These are phyloP conservation scores for Eristalis pertinax DNA, from an alignment of 2,888 invertebrate species.

Conservation along the genomic window DNA sequence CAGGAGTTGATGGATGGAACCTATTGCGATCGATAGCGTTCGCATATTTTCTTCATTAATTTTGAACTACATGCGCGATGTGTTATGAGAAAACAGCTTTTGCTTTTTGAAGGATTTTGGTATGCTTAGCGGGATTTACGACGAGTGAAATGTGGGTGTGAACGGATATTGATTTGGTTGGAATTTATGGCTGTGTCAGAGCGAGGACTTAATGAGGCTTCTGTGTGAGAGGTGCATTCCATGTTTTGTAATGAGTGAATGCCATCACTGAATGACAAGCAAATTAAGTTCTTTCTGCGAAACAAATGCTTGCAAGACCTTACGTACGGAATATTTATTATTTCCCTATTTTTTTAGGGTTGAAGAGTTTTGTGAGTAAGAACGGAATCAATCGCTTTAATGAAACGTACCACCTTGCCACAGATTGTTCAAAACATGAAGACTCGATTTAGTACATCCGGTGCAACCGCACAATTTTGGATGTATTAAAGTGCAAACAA, in stretches of 20 bases:
- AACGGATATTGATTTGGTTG: background rate
- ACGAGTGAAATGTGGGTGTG: background rate
- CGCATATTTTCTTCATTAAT: background rate
- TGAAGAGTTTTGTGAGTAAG: too few species aligned
- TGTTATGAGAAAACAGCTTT: background rate
- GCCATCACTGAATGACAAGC: background rate
- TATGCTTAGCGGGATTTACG: background rate
- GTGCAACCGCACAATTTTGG: constrained; percentile 40
- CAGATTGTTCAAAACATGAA: too few species aligned
- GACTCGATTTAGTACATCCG: too few species aligned
- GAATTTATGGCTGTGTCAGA: background rate
- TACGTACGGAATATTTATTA: background rate
- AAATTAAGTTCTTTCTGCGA: background rate
- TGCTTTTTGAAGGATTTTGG: background rate
- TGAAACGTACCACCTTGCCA: too few species aligned
- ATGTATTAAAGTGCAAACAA: constrained; percentile 11
- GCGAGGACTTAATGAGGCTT: background rate
- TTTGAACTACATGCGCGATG: background rate
- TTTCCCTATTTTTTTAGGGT: too few species aligned
- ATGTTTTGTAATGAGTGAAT: background rate
- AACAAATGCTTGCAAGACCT: background rate
- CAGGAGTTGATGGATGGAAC: background rate
- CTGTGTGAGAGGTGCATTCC: background rate
- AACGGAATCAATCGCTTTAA: too few species aligned
- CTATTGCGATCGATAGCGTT: background rate